Evolutionary conservation across 2,797 vertebrate genomes (phyloP).

Genomic region (Argyrosomus regius): DNA sequence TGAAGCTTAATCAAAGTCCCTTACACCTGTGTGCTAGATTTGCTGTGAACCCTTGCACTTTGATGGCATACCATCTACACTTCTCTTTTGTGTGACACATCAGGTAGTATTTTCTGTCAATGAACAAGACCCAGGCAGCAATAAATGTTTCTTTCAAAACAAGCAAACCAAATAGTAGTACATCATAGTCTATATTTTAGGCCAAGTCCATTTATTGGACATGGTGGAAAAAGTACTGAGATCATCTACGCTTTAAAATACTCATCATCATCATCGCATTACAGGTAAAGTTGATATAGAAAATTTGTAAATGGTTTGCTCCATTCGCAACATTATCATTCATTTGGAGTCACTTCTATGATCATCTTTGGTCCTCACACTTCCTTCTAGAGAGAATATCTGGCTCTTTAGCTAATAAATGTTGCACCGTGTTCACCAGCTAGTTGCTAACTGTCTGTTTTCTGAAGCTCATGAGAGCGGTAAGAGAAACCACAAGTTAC

Average conservation of each 20-base stretch:
- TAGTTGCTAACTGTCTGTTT: not conserved
- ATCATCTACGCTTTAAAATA: not conserved
- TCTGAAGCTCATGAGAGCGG: not conserved
- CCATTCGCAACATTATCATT: not conserved
- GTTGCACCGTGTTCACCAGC: not conserved
- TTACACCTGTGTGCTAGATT: not conserved
- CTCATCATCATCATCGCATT: not conserved
- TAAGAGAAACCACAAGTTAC: not conserved
- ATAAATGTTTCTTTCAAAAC: not conserved
- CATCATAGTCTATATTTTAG: not conserved
- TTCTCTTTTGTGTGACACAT: not conserved
- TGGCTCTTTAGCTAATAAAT: not conserved
- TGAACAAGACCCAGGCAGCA: not conserved
- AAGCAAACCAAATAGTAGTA: not conserved
- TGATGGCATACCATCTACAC: not conserved
- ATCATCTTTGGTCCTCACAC: not conserved
- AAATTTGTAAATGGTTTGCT: not conserved
- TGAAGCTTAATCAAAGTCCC: not conserved
- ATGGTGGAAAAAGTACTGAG: not conserved
- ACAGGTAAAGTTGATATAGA: not conserved
- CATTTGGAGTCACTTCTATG: not conserved
- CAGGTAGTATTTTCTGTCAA: not conserved
- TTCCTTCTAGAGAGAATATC: not conserved
- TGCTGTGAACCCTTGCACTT: not conserved
- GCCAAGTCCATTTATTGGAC: not conserved